Base-by-base conservation (phyloP, 2,113 vertebrate species). In the Carlito syrichta region DNA sequence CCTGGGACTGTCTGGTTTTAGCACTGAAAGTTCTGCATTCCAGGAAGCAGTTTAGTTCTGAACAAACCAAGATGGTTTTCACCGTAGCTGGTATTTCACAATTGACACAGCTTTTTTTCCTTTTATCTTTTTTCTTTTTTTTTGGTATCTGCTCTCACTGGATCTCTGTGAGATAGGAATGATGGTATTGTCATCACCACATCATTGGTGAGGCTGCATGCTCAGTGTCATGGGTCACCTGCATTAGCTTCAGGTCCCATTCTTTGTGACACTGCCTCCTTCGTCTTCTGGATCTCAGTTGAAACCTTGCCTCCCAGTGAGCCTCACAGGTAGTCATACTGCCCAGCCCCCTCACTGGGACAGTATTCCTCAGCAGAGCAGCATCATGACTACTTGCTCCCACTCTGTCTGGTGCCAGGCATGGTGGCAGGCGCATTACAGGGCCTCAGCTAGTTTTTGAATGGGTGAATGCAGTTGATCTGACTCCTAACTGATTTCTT, bases 401-500 rank as follows among this genome's bases (percentile, higher is more conserved):
- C 62, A 40, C 14, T 66, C 58, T 76, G 35, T 27, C 77, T 60
- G 60, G 20, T 58, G 43, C 77, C 77, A 48, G 25, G 27, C 52
- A 22, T 14, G 68, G 69, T 77, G 27, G 40, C 77, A 78, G 60
- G 30, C 62, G 54, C 58, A n/a, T 54, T 73, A 19, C 10, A 91
- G 74, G 50, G n/a, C 43, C 56, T 48, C 35, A 78, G n/a, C n/a
- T n/a, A n/a, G n/a, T 83, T 90, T 90, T 66, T 6, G 16, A 95
- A 35, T 86, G 68, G 54, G 58, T 88, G 8, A 92, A 54, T 94
- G 38, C 10, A 78, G 0, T 91, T n/a, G 27, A 81, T 77, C 32
- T 92, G 56, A 60, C 92, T 92, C 45, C 32, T 86, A 68, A 89
- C 56, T 79, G 35, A 40, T 89, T 92, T 76, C 50, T 96, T 86